Evolutionary conservation across 2,113 vertebrate species (phyloP), one percentile per base, ranked within the genome.

Genomic region (Theristicus caerulescens): DNA sequence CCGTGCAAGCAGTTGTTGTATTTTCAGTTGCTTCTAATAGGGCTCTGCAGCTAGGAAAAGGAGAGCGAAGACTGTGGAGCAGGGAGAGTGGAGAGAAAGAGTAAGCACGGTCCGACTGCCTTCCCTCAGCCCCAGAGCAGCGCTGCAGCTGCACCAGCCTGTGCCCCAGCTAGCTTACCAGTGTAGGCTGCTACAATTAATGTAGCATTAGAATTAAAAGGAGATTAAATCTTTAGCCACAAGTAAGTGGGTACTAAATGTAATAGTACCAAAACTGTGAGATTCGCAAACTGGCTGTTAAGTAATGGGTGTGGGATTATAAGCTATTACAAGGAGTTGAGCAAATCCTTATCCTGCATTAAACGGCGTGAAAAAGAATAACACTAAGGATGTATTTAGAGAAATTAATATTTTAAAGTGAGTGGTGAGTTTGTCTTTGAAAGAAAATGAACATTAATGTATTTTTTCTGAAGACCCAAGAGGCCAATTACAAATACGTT

Each of bases 51-150:
- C 42, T 90, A 27, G 32, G 67, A 55, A 29, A 79, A 47, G 54
- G n/a, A 70, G 49, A 82, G 52, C 46, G 62, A 22, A 59, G 59
- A 10, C 16, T 44, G 34, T 10, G 44, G 36, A 67, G 46, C 24
- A 4, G 1, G n/a, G 32, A 46, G 46, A 46, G 32, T 10, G 54
- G 13, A 32, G 25, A 36, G 29, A 32, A 51, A 6, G 40, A 29
- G 15, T 12, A 16, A 16, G 27, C 32, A 34, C 2, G 0, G 27
- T 34, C 58, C 12, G 1, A 5, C 11, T 10, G 13, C 20, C 42
- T 69, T 72, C n/a, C 66, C 34, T 61, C 34, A 18, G 66, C 57
- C 80, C 4, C 1, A 51, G 71, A n/a, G 86, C 52, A 42, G 3
- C 2, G 20, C 38, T n/a, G 49, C 12, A 10, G 86, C 71, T 46